These are phyloP conservation scores for Gymnorhina tibicen DNA, from an alignment of 2,113 vertebrate genomes.

Conservation along the genomic window DNA sequence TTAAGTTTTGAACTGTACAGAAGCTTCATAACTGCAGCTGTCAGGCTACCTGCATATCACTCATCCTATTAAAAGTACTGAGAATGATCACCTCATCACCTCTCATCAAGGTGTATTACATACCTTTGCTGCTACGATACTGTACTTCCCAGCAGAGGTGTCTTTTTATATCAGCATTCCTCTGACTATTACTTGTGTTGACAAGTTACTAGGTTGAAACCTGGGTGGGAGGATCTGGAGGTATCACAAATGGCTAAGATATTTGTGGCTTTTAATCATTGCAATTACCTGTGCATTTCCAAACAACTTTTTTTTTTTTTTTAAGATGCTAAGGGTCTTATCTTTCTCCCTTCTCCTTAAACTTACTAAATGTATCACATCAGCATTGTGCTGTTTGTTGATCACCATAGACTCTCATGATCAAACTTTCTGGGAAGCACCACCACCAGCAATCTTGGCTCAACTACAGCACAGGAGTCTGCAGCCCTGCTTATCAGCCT, in stretches of 20 bases:
- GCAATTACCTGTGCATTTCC: neutral
- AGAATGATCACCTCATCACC: neutral
- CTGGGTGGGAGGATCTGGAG: conserved; percentile 28
- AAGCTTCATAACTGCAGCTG: neutral
- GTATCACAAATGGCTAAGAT: conserved; percentile 39
- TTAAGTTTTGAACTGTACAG: neutral
- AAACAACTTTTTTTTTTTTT: neutral
- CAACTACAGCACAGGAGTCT: neutral
- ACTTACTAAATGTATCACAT: neutral
- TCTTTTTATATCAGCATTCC: neutral
- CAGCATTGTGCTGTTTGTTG: neutral
- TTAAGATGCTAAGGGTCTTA: neutral
- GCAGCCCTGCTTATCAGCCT: neutral
- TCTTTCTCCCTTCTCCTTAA: neutral
- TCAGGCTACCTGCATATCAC: neutral
- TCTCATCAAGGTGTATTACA: neutral
- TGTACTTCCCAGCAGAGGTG: neutral
- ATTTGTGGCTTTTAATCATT: conserved; percentile 14
- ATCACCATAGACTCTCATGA: neutral
- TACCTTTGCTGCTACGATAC: neutral
- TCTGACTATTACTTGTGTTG: conserved; percentile 49
- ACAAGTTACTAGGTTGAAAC: conserved; percentile 44
- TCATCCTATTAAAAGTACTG: neutral
- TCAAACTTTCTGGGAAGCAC: neutral
- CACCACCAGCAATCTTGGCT: neutral